Percentiles rank a stretch among this genome's conserved stretches.
These are phyloP conservation scores for Muntiacus reevesi DNA, from an alignment of 2,113 vertebrate species.

Conservation along the genomic window DNA sequence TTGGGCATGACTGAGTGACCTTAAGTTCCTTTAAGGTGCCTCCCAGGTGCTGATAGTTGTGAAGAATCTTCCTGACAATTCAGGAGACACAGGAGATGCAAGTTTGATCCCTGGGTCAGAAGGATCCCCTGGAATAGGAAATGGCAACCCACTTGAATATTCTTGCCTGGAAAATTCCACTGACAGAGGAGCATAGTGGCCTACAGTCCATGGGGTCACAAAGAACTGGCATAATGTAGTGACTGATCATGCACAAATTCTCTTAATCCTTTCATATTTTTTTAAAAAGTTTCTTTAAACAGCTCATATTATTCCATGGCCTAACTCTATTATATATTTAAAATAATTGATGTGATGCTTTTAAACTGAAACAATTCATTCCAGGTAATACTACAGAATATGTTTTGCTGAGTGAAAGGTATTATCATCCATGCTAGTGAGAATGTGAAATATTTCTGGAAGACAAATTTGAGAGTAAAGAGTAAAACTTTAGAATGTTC, in stretches of 20 bases:
- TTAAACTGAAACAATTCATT: background rate
- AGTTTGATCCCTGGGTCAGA: background rate
- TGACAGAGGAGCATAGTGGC: background rate
- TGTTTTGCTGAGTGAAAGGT: background rate
- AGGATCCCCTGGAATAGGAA: background rate
- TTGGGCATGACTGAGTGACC: background rate
- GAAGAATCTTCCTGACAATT: background rate
- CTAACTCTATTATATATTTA: background rate
- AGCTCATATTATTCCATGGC: background rate
- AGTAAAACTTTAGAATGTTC: background rate
- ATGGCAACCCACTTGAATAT: background rate
- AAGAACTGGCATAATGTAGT: background rate
- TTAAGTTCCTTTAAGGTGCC: background rate
- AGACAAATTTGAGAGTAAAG: background rate
- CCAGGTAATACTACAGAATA: background rate
- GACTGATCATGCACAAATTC: background rate
- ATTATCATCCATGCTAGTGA: background rate
- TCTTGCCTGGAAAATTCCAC: background rate
- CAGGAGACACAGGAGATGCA: background rate
- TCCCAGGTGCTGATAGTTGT: background rate
- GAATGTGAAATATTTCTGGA: background rate
- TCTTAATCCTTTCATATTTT: background rate
- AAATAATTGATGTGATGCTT: background rate
- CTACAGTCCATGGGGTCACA: background rate
- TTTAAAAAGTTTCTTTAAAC: background rate